A percentile compares a stretch with the other conserved stretches of the same genome.
Conservation (phyloP, 2,888 invertebrate genomes). For the Andrena minutula region DNA sequence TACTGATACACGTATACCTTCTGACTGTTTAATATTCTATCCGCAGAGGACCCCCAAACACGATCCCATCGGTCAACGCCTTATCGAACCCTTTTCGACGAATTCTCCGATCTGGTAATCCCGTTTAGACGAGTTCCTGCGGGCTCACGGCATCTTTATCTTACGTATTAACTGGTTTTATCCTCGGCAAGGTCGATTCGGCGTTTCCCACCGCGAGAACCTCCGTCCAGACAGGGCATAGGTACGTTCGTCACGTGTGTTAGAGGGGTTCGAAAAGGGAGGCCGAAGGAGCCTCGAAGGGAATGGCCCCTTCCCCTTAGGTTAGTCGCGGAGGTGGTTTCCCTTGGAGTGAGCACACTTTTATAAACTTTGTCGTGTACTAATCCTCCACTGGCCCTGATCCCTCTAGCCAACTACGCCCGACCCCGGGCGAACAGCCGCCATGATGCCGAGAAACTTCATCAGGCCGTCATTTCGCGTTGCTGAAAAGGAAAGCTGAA, state of each 20-base stretch:
- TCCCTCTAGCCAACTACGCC: constrained; percentile 71
- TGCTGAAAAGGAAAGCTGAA: constrained; percentile 65
- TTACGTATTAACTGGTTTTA: constrained; percentile 42
- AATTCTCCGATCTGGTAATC: constrained; percentile 8
- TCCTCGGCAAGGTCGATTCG: constrained; percentile 14
- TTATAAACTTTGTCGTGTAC: constrained; percentile 84
- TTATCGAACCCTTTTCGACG: constrained; percentile 8
- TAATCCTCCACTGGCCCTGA: constrained; percentile 81
- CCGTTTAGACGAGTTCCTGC: constrained; percentile 9
- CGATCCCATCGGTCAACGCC: not conserved
- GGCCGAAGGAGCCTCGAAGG: constrained; percentile 64
- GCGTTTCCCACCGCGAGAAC: constrained; percentile 37
- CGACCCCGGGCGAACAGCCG: constrained; percentile 68
- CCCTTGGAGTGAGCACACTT: constrained; percentile 77
- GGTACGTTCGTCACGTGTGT: constrained; percentile 77
- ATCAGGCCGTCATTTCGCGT: constrained; percentile 84
- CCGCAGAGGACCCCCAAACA: not conserved
- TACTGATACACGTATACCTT: not conserved
- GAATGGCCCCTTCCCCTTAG: constrained; percentile 66
- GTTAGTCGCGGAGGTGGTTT: constrained; percentile 65
- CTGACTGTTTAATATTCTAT: not conserved
- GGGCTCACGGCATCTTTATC: constrained; percentile 21
- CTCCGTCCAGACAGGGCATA: constrained; percentile 55
- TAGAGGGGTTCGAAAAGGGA: constrained; percentile 66
- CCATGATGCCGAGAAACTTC: constrained; percentile 81